Evolutionary conservation across 53 echinoderm and acorn worm species (phyloP), one percentile per base, ranked within the genome.

Genomic region (Holothuria leucospilota): DNA sequence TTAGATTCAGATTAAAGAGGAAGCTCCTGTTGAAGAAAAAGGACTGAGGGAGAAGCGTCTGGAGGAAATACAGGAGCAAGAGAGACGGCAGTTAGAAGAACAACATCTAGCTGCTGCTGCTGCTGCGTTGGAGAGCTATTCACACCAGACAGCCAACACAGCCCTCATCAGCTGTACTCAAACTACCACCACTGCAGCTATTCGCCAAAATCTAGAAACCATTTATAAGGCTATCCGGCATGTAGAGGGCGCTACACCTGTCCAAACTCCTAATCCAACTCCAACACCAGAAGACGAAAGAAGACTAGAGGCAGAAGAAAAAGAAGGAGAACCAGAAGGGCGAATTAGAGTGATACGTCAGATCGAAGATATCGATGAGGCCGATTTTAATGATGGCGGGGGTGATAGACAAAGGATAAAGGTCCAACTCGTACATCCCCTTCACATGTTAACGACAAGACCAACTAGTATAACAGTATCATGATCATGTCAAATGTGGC

Each of bases 221-320:
- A 99, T 99, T 66, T 96, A 94, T 41, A 93, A 99, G 87, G 99
- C 99, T 58, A 99, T 99, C 79, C 84, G 93, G 42, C 99, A 99
- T 69, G 77, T 99, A 39, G 99, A 99, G 61, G 99, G 99, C n/a
- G 91, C 88, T 87, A 99, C 95, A 40, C 95, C 95, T 2, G 89
- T 93, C 58, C 99, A 95, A 87, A 99, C 99, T 8, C 99, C 99
- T 13, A 94, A 90, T 41, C 99, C 93, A 41, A 99, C 99, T 38
- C 99, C 99, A 13, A 99, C 99, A 26, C 99, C 99, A 15, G 99
- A 99, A 20, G 95, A 99, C 40, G 92, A 95, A 61, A 84, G 87
- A 61, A 84, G 87, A 58, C 85, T 91, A 11, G 94, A 96, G 46
- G 92, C 90, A 26, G 89, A 87, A 16, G 96, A 96, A 25, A 87